Conservation (phyloP, 2,888 invertebrate species). For the Muscina levida region DNA sequence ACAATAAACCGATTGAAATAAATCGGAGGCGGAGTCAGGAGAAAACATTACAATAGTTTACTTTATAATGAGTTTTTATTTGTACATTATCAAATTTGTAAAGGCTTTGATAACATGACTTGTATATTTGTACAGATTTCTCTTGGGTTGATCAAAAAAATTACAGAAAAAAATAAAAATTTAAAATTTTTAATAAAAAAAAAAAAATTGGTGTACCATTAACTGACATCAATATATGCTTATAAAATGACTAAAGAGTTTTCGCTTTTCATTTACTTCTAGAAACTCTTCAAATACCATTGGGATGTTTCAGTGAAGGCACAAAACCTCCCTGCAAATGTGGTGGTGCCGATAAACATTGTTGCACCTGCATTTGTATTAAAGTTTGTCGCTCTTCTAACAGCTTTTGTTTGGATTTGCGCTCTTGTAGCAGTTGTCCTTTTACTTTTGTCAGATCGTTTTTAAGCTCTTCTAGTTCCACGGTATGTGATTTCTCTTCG, state of each 20-base stretch:
- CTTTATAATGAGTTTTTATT: slow-evolving; percentile 1
- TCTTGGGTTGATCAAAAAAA: too few relatives aligned
- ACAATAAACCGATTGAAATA: too few relatives aligned
- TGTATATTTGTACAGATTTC: too few relatives aligned
- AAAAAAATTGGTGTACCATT: too few relatives aligned
- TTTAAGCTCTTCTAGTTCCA: slow-evolving; percentile 75
- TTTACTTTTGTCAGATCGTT: slow-evolving; percentile 73
- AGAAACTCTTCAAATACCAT: slow-evolving; percentile 28
- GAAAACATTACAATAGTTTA: too few relatives aligned
- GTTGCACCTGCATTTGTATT: slow-evolving; percentile 78
- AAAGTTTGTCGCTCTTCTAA: slow-evolving; percentile 76
- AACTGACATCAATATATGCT: too few relatives aligned
- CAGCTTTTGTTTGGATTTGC: slow-evolving; percentile 76
- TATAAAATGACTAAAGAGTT: too few relatives aligned
- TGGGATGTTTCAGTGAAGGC: slow-evolving; percentile 31
- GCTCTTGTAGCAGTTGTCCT: slow-evolving; percentile 75
- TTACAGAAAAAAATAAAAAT: too few relatives aligned
- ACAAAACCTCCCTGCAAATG: slow-evolving; percentile 69
- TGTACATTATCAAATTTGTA: not conserved
- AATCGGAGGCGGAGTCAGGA: too few relatives aligned
- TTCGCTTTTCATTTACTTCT: too few relatives aligned
- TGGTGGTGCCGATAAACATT: slow-evolving; percentile 78
- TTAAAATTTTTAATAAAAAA: too few relatives aligned
- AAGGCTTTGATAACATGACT: not conserved
- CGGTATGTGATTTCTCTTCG: slow-evolving; percentile 74